Conservation (phyloP, 2,888 invertebrate species). For the Epirrita christyi region DNA sequence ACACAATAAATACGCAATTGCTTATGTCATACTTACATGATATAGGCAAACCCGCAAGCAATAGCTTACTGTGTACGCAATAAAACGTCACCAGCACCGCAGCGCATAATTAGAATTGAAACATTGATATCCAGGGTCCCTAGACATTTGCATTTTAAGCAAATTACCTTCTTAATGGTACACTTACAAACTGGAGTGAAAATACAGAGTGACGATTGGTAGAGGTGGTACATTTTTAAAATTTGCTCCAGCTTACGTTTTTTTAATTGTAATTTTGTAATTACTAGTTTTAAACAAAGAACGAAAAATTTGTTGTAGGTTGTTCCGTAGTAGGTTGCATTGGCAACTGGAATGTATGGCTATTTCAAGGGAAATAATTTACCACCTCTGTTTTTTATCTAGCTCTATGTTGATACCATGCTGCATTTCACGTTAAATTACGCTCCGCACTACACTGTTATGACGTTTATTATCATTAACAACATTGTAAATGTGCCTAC, state of each 20-base stretch:
- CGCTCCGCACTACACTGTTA: constrained; percentile 21
- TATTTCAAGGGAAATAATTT: background rate
- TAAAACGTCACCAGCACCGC: constrained; percentile 11
- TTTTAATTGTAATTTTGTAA: too few relatives aligned
- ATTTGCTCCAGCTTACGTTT: too few relatives aligned
- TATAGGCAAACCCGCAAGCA: too few relatives aligned
- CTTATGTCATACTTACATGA: too few relatives aligned
- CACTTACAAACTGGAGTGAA: constrained; percentile 27
- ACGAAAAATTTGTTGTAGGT: too few relatives aligned
- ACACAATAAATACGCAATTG: too few relatives aligned
- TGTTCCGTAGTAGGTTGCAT: too few relatives aligned
- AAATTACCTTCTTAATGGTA: constrained; percentile 41
- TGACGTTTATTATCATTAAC: constrained; percentile 34
- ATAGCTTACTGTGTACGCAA: background rate
- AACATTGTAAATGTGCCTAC: constrained; percentile 25
- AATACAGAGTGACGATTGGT: background rate
- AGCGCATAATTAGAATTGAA: constrained; percentile 41
- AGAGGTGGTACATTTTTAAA: constrained; percentile 6
- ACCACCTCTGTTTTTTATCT: constrained; percentile 1
- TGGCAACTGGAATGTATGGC: too few relatives aligned
- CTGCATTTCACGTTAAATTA: constrained; percentile 29
- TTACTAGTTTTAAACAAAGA: too few relatives aligned
- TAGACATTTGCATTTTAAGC: constrained; percentile 48
- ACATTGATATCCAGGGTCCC: constrained; percentile 34
- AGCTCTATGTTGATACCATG: background rate